A percentile compares a stretch with the other conserved stretches of the same genome.
These are phyloP conservation scores for Cryptoleucopteryx plumbea DNA, from an alignment of 2,113 vertebrate genomes.

Conservation along the genomic window DNA sequence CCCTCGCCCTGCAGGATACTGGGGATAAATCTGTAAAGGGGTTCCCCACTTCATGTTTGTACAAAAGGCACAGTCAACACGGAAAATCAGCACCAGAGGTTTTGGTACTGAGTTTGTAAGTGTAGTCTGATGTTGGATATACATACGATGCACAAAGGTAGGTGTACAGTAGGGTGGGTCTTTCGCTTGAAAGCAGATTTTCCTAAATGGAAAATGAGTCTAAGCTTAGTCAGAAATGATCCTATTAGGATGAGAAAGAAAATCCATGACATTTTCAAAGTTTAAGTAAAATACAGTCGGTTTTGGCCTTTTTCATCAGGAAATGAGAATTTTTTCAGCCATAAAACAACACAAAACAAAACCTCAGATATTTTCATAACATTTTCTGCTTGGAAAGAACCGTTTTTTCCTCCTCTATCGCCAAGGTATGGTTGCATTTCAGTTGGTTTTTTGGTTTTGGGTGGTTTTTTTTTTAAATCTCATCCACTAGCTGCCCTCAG, in stretches of 20 bases:
- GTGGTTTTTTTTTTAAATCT: background rate
- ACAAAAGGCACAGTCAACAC: background rate
- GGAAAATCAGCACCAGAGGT: background rate
- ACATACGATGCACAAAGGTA: background rate
- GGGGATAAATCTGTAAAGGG: background rate
- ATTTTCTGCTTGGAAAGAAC: background rate
- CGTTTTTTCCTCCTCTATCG: background rate
- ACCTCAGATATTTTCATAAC: background rate
- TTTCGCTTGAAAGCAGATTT: background rate
- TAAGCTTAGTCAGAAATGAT: background rate
- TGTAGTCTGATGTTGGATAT: background rate
- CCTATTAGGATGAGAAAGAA: background rate
- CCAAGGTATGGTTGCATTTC: background rate
- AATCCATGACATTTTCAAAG: background rate
- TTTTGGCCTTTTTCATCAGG: background rate
- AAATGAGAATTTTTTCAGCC: background rate
- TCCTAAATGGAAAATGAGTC: background rate
- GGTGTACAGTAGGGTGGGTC: background rate
- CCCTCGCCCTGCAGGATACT: rapidly evolving
- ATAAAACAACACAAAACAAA: background rate
- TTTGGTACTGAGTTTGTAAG: background rate
- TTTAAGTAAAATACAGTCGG: background rate
- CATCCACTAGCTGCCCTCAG: background rate
- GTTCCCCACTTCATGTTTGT: background rate
- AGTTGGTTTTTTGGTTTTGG: background rate